Evolutionary conservation across 1,140 invertebrate species (phyloP).

Genomic region (Drosophila tsacasi): DNA sequence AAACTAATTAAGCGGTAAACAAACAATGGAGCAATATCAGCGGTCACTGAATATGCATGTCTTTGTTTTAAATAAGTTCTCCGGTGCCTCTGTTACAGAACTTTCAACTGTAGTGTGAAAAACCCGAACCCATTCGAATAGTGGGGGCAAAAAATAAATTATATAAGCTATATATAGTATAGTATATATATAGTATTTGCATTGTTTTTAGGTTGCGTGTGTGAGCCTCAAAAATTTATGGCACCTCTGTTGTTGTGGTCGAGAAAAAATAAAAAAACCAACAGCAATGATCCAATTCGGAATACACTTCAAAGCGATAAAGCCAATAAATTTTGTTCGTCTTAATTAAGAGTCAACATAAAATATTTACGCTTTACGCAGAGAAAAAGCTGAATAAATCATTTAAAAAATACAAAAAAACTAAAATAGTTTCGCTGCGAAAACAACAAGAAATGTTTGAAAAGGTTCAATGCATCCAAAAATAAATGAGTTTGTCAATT

Average conservation of each 20-base stretch:
- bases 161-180: constrained; percentile 19
- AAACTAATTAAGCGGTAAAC: constrained; percentile 44
- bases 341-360: neutral
- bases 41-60: constrained; percentile 34
- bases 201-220: constrained; percentile 26
- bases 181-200: constrained; percentile 25
- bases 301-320: constrained; percentile 19
- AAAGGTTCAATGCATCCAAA: constrained; percentile 17
- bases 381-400: neutral
- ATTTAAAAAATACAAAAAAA: neutral
- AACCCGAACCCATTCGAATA: constrained; percentile 30
- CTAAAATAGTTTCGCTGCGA: neutral
- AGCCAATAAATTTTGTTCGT: neutral
- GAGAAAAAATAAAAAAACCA: constrained; percentile 3
- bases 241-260: constrained; percentile 23
- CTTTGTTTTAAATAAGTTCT: constrained; percentile 33
- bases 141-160: constrained; percentile 25
- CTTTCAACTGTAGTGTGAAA: constrained; percentile 20
- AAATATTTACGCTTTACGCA: constrained; percentile 3
- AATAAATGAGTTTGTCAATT: constrained; percentile 29
- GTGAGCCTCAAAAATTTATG: constrained; percentile 58
- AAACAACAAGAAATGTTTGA: constrained; percentile 9
- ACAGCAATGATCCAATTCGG: constrained; percentile 13
- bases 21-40: constrained; percentile 39
- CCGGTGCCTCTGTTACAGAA: constrained; percentile 4